phyloP scores from a whole-genome alignment of 2,888 invertebrate genomes.

The Gerris lacustris region DNA sequence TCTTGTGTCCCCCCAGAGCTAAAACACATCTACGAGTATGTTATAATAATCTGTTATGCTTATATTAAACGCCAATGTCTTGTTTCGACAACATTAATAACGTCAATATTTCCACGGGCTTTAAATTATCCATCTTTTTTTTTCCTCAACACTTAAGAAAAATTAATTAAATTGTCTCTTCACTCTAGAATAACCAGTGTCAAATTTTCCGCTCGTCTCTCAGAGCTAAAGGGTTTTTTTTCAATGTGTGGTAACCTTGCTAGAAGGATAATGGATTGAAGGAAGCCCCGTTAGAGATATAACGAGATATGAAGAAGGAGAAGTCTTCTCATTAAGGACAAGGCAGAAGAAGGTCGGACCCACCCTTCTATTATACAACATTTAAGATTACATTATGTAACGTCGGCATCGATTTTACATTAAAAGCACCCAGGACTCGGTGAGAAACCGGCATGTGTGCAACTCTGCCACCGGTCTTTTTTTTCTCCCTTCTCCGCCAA shows the following conservation, averaged over 20 bases:
- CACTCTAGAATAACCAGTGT: neutral
- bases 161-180: too few relatives aligned
- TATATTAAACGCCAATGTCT: too few relatives aligned
- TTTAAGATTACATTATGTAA: conserved; percentile 5
- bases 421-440: neutral
- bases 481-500: too few relatives aligned
- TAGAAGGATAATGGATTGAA: neutral
- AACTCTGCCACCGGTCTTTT: too few relatives aligned
- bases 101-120: too few relatives aligned
- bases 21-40: too few relatives aligned
- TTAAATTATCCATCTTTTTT: too few relatives aligned
- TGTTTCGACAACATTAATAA: too few relatives aligned
- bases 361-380: neutral
- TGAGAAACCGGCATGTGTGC: neutral
- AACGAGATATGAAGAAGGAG: neutral
- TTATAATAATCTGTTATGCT: too few relatives aligned
- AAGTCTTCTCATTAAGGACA: neutral
- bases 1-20: too few relatives aligned
- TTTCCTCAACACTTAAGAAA: too few relatives aligned
- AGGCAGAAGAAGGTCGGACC: neutral
- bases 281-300: neutral
- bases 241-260: neutral
- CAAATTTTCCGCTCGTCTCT: neutral
- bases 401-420: neutral
- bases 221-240: neutral